Evolutionary conservation across 2,888 invertebrate genomes (phyloP).

Genomic region (Marasmarcha lunaedactyla): DNA sequence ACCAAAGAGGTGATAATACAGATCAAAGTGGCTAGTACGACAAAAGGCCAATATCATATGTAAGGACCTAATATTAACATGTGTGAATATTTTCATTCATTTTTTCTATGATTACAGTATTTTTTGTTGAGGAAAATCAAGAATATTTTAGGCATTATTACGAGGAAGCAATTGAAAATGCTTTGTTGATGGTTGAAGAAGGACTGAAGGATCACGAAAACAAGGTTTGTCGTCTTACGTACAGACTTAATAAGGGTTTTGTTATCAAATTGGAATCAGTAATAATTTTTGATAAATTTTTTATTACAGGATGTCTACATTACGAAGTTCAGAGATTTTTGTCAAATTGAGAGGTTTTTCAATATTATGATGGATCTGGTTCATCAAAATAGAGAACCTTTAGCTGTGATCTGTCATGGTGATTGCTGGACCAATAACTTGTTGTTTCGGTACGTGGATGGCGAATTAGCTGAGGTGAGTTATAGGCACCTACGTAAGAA

Average conservation of each 20-base stretch:
- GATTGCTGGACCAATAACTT: slow-evolving; percentile 84
- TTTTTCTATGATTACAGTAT: slow-evolving; percentile 48
- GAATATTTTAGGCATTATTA: slow-evolving; percentile 79
- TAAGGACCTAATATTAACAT: too few relatives aligned
- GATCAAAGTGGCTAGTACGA: too few relatives aligned
- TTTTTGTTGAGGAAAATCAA: slow-evolving; percentile 74
- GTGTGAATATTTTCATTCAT: too few relatives aligned
- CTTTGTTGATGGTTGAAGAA: slow-evolving; percentile 73
- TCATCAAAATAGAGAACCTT: slow-evolving; percentile 64
- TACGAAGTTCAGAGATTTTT: slow-evolving; percentile 70
- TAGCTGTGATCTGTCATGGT: slow-evolving; percentile 79
- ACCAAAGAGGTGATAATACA: too few relatives aligned
- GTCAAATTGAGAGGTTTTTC: slow-evolving; percentile 75
- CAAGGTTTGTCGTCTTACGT: too few relatives aligned
- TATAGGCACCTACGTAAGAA: slow-evolving; percentile 3
- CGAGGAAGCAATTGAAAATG: slow-evolving; percentile 72
- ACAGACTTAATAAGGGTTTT: too few relatives aligned
- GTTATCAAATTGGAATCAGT: too few relatives aligned
- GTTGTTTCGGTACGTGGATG: slow-evolving; percentile 70
- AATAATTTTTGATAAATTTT: too few relatives aligned
- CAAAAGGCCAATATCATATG: too few relatives aligned
- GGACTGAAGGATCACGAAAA: slow-evolving; percentile 41
- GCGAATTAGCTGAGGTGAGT: slow-evolving; percentile 63
- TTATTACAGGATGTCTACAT: slow-evolving; percentile 58
- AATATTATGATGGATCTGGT: slow-evolving; percentile 75